A percentile compares a stretch with the other conserved stretches of the same genome.
phyloP scores from a whole-genome alignment of 23 tunicate genomes.

The Phallusia fumigata region DNA sequence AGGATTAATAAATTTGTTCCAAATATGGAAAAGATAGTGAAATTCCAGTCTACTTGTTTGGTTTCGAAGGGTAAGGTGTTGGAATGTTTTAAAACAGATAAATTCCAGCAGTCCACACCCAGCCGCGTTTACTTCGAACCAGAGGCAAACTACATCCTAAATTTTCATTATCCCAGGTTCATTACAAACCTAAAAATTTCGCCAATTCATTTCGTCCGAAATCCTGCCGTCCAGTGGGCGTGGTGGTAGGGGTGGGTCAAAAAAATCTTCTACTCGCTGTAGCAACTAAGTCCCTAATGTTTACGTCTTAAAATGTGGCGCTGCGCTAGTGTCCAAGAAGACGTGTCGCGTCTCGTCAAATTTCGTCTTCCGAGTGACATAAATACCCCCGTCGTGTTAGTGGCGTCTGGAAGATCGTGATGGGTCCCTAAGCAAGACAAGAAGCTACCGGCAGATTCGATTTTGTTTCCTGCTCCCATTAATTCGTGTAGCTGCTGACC shows the following conservation, averaged over 20 bases:
- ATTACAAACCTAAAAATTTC: background rate
- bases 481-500: background rate
- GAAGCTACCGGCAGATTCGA: background rate
- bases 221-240: background rate
- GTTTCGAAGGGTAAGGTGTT: too few relatives aligned
- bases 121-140: too few relatives aligned
- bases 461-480: background rate
- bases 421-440: background rate
- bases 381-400: background rate
- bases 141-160: background rate
- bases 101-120: too few relatives aligned
- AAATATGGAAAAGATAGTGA: too few relatives aligned
- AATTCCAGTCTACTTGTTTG: too few relatives aligned
- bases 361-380: background rate
- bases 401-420: background rate
- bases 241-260: constrained; percentile 1
- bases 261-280: background rate
- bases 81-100: too few relatives aligned
- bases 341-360: background rate
- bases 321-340: too few relatives aligned
- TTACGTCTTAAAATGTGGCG: background rate
- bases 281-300: background rate
- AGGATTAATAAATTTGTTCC: too few relatives aligned
- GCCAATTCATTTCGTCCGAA: background rate
- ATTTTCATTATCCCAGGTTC: background rate